A percentile compares a stretch with the other conserved stretches of the same genome.
Conservation (phyloP, 1,140 invertebrate species). For the Bombus sibiricus region DNA sequence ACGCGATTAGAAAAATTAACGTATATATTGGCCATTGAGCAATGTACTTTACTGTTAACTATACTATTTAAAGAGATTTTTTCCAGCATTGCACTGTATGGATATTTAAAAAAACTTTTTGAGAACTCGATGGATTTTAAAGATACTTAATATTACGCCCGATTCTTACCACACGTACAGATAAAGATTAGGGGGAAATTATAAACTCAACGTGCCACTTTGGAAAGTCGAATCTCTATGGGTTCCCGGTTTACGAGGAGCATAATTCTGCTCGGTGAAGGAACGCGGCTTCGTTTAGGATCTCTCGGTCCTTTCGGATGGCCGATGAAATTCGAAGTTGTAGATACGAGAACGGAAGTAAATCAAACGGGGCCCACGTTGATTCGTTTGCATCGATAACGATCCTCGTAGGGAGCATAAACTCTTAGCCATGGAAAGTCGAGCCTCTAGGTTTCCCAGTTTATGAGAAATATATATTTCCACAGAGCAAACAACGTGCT, state of each 20-base stretch:
- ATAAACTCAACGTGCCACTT: neutral
- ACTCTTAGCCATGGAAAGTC: neutral
- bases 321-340: constrained; percentile 19
- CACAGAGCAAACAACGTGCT: constrained; percentile 3
- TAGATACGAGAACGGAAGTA: constrained; percentile 17
- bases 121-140: neutral
- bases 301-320: constrained; percentile 14
- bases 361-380: constrained; percentile 27
- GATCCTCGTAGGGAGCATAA: neutral
- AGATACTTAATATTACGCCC: neutral
- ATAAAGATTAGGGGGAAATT: neutral
- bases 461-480: constrained; percentile 41
- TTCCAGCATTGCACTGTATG: neutral
- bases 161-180: neutral
- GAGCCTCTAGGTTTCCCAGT: constrained; percentile 16
- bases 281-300: constrained; percentile 6
- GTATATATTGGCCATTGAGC: too few relatives aligned
- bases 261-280: constrained; percentile 1
- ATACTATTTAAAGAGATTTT: neutral
- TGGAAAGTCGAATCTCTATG: neutral
- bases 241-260: neutral
- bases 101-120: rapidly evolving
- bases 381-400: constrained; percentile 41
- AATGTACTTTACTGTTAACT: too few relatives aligned
- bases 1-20: too few relatives aligned